Evolutionary conservation across 2,888 invertebrate species (phyloP).

Genomic region (Cosmorhoe ocellata): DNA sequence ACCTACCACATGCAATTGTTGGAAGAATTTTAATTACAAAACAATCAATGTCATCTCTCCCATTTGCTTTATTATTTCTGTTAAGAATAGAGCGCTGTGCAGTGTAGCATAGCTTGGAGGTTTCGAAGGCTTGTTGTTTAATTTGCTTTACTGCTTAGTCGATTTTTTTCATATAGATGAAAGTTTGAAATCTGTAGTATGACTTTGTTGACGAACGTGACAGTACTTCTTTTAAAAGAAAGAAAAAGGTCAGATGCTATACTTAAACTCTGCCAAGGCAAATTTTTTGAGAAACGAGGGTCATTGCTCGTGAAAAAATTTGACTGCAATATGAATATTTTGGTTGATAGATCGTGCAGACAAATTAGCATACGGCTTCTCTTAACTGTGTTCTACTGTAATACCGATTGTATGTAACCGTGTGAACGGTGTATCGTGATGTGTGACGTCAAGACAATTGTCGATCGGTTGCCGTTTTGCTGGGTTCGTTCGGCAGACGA

Average conservation of each 20-base stretch:
- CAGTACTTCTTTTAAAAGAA: too few species aligned
- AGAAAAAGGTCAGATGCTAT: too few species aligned
- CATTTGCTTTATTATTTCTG: slow-evolving; percentile 50
- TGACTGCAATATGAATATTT: too few species aligned
- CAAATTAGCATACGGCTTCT: background rate
- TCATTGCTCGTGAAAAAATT: too few species aligned
- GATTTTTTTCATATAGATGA: too few species aligned
- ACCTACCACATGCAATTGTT: slow-evolving; percentile 1
- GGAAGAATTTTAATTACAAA: slow-evolving; percentile 44
- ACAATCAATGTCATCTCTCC: slow-evolving; percentile 45
- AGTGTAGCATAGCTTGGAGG: slow-evolving; percentile 11
- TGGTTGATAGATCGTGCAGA: background rate
- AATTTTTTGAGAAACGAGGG: too few species aligned
- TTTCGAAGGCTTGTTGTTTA: background rate
- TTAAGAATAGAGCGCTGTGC: slow-evolving; percentile 35
- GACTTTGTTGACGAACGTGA: too few species aligned
- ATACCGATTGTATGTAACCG: slow-evolving; percentile 47
- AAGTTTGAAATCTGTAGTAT: too few species aligned
- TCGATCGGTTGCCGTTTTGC: slow-evolving; percentile 55
- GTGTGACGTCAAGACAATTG: slow-evolving; percentile 66
- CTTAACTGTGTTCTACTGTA: slow-evolving; percentile 26
- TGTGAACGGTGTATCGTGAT: slow-evolving; percentile 70
- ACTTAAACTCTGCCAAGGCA: too few species aligned
- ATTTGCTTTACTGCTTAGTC: too few species aligned
- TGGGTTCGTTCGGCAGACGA: slow-evolving; percentile 36